These are phyloP conservation scores for Liodrosophila aerea DNA, from an alignment of 2,888 invertebrate genomes.

Conservation along the genomic window DNA sequence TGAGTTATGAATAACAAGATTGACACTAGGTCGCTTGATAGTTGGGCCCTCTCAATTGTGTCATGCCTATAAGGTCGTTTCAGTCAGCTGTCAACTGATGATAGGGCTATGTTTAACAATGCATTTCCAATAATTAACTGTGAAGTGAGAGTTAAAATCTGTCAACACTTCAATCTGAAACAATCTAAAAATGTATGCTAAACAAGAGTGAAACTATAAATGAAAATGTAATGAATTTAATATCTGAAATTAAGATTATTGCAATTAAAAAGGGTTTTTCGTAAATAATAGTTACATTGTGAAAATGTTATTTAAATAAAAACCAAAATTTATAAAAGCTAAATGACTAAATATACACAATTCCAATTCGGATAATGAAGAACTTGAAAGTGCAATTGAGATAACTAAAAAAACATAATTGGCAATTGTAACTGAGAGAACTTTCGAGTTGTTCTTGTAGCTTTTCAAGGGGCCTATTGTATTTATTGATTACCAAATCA, in stretches of 20 bases:
- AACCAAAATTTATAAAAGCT: slow-evolving; percentile 24
- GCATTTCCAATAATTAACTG: no score
- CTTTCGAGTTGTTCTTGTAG: slow-evolving; percentile 11
- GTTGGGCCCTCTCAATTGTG: background rate
- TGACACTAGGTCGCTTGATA: slow-evolving; percentile 12
- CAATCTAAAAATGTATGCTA: no score
- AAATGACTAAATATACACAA: slow-evolving; percentile 22
- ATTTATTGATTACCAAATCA: slow-evolving; percentile 40
- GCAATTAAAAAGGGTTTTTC: no score
- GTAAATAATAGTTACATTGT: no score
- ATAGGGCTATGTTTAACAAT: no score
- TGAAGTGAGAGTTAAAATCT: no score
- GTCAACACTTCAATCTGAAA: no score
- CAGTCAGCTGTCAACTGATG: slow-evolving; percentile 26
- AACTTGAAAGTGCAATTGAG: slow-evolving; percentile 49
- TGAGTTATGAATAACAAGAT: slow-evolving; percentile 54
- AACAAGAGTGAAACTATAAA: no score
- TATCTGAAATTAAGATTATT: no score
- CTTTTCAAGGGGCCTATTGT: slow-evolving; percentile 6
- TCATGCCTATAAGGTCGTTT: slow-evolving; percentile 24
- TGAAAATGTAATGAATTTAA: no score
- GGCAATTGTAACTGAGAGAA: slow-evolving; percentile 9
- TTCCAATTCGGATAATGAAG: slow-evolving; percentile 28
- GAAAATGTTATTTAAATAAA: slow-evolving; percentile 6
- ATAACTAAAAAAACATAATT: slow-evolving; percentile 26